Evolutionary conservation across 2,797 vertebrate genomes (phyloP), one percentile per base, ranked within the genome.

Genomic region (Acanthiza pusilla): DNA sequence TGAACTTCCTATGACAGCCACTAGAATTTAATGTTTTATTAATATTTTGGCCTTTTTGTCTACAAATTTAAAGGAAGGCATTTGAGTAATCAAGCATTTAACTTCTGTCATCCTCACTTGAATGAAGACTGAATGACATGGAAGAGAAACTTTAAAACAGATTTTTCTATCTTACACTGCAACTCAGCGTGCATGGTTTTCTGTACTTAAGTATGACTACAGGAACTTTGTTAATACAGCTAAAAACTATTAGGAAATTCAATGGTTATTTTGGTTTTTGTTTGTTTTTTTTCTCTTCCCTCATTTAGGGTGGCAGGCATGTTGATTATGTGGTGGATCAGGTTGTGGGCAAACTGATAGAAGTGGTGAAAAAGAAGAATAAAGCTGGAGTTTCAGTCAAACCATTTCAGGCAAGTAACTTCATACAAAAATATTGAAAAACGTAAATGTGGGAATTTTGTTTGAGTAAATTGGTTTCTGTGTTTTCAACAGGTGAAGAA

Each of bases 281-380:
- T 54, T 32, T 72, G 8, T 23, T 60, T 43, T 34, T 62, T 34
- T 34, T 16, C 13, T 40, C 29, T 40, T 92, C 63, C 66, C 8
- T 93, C 42, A 14, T 96, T 92, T 93, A 99, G 98, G 98, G 99
- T 94, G 98, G 99, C 97, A 98, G 98, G 65, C 98, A 99, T 43
- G 98, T 99, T 75, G 98, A 99, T 97, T 99, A 99, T 1, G 98
- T 99, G 57, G 98, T 99, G 93, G 99, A 99, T 97, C 99, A 99
- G 96, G 98, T 99, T 88, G 98, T 99, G 81, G 94, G 98, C 71
- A 99, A 99, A 96, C 98, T 99, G 79, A 99, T 99, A 93, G 99
- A 99, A 96, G 98, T 99, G 75, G 99, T 99, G 82, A 99, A 99
- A 97, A 99, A 99, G 97, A 99, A 99, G 96, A 99, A 99, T 94